Base-by-base conservation (phyloP, 2,797 vertebrate species). In the Rallus crepitans region DNA sequence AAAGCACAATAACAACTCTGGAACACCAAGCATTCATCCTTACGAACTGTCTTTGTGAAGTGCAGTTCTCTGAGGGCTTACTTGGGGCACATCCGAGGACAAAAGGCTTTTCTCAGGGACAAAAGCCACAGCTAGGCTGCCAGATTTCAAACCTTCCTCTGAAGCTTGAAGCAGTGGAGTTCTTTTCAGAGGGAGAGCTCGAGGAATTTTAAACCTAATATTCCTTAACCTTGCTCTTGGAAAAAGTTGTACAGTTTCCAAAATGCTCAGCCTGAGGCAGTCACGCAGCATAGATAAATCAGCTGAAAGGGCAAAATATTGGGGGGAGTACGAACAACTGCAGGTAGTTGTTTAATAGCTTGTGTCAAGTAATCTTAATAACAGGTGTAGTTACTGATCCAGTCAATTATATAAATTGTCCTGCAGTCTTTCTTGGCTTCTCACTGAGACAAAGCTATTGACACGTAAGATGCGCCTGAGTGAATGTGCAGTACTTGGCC, bases 291-390 rank as follows among this genome's bases (percentile, higher is more conserved):
- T 16, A 84, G 88, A 93, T 83, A 89, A 89, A 83, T 93, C 77
- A 65, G 71, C 65, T 0, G 1, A 76, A 82, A 82, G 24, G 61
- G 83, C 79, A 81, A 90, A 93, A 68, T 24, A 28, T 66, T 93
- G 90, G n/a, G 1, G 0, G 0, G 82, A 20, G 17, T 59, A 48
- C 37, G 76, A 94, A 70, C 83, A 92, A 82, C 71, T 87, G 91
- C 89, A 96, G 71, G 94, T 89, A 94, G 90, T 64, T 87, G 82
- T 93, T 96, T 79, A 95, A 94, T 90, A 1, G 2, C 82, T 76
- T 82, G 19, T 92, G 90, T 94, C 90, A 71, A 88, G 86, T 90
- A 77, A 92, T 82, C 78, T 81, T 95, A 96, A 95, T 85, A 94
- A 95, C 93, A 82, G 83, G 89, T 93, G 80, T 89, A 89, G 81